Evolutionary conservation across 1,140 invertebrate genomes (phyloP).

Genomic region (Calosoma granatense): DNA sequence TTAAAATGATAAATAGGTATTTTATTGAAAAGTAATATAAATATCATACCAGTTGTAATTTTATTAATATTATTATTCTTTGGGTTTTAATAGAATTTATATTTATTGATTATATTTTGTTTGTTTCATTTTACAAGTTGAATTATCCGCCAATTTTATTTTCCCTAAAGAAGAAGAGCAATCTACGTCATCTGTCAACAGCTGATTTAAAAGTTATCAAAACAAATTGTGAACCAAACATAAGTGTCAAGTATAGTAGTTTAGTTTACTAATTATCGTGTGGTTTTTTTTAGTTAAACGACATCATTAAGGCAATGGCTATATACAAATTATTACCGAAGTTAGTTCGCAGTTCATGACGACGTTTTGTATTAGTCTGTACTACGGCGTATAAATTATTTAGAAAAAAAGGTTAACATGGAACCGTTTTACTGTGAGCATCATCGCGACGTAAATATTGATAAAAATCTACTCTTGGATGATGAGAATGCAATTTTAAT

Average conservation of each 20-base stretch:
- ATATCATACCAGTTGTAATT: background rate
- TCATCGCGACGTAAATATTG: slow-evolving; percentile 9
- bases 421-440: slow-evolving; percentile 10
- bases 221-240: background rate
- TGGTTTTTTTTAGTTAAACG: too few relatives aligned
- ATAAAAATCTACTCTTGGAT: slow-evolving; percentile 12
- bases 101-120: background rate
- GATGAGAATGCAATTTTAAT: slow-evolving; percentile 11
- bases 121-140: background rate
- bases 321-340: too few relatives aligned
- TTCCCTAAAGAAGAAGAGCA: background rate
- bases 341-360: too few relatives aligned
- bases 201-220: background rate
- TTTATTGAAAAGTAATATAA: too few relatives aligned
- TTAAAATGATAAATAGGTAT: background rate
- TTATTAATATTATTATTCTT: background rate
- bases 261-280: too few relatives aligned
- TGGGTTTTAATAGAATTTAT: background rate
- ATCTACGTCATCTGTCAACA: background rate
- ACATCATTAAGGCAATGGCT: too few relatives aligned
- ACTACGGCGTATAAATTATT: background rate
- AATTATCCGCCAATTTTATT: background rate
- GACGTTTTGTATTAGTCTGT: background rate
- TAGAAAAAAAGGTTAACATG: background rate
- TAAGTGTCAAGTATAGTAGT: too few relatives aligned